These are phyloP conservation scores for Laticauda laticaudata DNA, from an alignment of 2,113 vertebrate species.

Conservation along the genomic window DNA sequence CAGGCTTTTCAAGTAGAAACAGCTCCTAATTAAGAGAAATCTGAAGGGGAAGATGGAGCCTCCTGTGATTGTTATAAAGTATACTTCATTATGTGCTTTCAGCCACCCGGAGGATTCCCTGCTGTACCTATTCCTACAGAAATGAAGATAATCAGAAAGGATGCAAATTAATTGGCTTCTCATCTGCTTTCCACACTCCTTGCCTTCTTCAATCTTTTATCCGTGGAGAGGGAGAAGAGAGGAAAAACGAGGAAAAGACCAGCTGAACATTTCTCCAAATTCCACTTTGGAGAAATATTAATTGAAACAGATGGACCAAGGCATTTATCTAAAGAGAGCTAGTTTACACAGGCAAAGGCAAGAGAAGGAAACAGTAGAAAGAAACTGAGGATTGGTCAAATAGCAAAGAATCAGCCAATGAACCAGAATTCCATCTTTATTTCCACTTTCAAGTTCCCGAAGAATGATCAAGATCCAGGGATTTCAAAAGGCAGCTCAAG, in stretches of 20 bases:
- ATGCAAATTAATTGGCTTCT: slow-evolving; percentile 66
- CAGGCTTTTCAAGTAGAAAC: slow-evolving; percentile 55
- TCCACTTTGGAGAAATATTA: slow-evolving; percentile 37
- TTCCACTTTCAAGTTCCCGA: background rate
- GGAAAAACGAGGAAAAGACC: slow-evolving; percentile 9
- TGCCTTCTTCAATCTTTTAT: slow-evolving; percentile 39
- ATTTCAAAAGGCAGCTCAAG: slow-evolving; percentile 16
- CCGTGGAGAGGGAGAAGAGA: background rate
- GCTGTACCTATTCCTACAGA: slow-evolving; percentile 58
- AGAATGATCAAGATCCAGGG: background rate
- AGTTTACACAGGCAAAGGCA: background rate
- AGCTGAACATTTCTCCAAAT: slow-evolving; percentile 38
- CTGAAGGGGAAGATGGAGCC: slow-evolving; percentile 42
- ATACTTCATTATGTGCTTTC: slow-evolving; percentile 64
- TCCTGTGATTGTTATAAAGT: slow-evolving; percentile 57
- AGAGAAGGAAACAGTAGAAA: background rate
- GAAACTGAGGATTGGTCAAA: slow-evolving; percentile 20
- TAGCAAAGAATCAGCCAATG: fast-evolving
- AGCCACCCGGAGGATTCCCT: slow-evolving; percentile 57
- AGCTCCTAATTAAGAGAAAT: slow-evolving; percentile 63
- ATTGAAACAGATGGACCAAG: slow-evolving; percentile 32
- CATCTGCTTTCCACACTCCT: slow-evolving; percentile 35
- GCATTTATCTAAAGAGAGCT: background rate
- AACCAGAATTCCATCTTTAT: fast-evolving
- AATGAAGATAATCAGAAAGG: slow-evolving; percentile 62